Conservation (phyloP, 2,113 vertebrate genomes). For the Plectropomus leopardus region DNA sequence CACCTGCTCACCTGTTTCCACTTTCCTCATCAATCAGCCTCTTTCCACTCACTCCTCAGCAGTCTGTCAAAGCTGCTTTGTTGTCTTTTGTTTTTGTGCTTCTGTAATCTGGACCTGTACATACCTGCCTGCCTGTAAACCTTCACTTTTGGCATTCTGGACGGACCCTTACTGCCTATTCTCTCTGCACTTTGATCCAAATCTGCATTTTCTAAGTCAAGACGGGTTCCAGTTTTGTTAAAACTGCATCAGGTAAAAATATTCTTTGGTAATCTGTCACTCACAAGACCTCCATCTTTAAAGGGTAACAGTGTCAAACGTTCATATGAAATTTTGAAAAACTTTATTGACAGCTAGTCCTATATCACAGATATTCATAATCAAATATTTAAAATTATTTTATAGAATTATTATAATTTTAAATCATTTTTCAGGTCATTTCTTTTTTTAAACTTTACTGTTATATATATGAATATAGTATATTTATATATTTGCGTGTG, state of each 20-base stretch:
- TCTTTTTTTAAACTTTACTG: too few species aligned
- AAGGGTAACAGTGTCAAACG: too few species aligned
- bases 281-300: not conserved
- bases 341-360: too few species aligned
- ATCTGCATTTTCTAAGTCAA: not conserved
- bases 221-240: not conserved
- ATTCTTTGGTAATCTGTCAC: not conserved
- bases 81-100: not conserved
- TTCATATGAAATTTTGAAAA: too few species aligned
- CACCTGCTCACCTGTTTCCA: not conserved
- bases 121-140: not conserved
- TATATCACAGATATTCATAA: too few species aligned
- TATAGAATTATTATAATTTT: too few species aligned
- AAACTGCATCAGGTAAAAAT: not conserved
- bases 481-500: too few species aligned
- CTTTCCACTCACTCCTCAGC: not conserved
- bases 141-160: not conserved
- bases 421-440: too few species aligned
- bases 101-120: not conserved
- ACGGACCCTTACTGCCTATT: not conserved
- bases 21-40: not conserved
- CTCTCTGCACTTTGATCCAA: not conserved
- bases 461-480: too few species aligned
- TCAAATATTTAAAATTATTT: too few species aligned
- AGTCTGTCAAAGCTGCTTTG: not conserved